Percentiles rank a stretch among this genome's conserved stretches.
phyloP scores from a whole-genome alignment of 2,888 invertebrate species.

The Eupithecia abbreviata region DNA sequence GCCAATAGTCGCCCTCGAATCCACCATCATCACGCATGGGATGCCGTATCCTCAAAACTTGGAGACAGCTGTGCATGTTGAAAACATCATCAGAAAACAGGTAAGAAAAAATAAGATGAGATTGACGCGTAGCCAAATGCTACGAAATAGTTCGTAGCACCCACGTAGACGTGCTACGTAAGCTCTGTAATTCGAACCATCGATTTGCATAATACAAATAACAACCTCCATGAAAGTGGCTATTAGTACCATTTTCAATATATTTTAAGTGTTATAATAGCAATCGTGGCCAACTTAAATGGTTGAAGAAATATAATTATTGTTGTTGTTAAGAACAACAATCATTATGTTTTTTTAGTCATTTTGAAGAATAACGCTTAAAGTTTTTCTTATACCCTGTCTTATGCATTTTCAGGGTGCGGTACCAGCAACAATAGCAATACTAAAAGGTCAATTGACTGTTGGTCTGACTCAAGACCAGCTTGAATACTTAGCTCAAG shows the following conservation, averaged over 20 bases:
- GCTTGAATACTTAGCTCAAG: slow-evolving; percentile 86
- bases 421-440: slow-evolving; percentile 95
- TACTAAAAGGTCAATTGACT: slow-evolving; percentile 91
- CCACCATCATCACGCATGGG: slow-evolving; percentile 99
- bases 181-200: slow-evolving; percentile 1
- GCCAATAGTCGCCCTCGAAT: slow-evolving; percentile 97
- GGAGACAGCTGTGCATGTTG: slow-evolving; percentile 92
- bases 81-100: slow-evolving; percentile 88
- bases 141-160: neutral
- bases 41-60: slow-evolving; percentile 97
- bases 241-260: neutral
- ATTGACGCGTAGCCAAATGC: neutral
- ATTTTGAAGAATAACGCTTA: neutral
- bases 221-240: neutral
- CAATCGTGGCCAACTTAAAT: neutral
- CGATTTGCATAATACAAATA: neutral
- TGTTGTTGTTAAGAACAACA: neutral
- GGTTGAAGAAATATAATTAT: no score
- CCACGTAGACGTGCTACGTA: slow-evolving; percentile 42
- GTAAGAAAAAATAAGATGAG: slow-evolving; percentile 66
- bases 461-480: slow-evolving; percentile 89
- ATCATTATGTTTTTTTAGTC: neutral
- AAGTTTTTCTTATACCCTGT: neutral
- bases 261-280: neutral
- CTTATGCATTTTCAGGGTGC: slow-evolving; percentile 85